Evolutionary conservation across 2,888 invertebrate genomes (phyloP), one percentile per base, ranked within the genome.

Genomic region (Apodemia duryi): DNA sequence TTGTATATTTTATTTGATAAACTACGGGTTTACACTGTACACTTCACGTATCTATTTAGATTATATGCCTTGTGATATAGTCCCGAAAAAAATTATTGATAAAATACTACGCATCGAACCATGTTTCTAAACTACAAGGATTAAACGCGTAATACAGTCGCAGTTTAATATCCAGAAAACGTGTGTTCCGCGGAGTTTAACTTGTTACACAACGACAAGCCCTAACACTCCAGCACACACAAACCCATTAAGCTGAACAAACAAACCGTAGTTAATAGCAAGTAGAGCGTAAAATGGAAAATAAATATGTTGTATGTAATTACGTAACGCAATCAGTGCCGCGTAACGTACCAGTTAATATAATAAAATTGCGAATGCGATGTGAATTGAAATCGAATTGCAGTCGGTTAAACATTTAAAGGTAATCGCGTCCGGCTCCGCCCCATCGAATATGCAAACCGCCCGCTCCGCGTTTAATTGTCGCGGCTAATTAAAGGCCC

Each of bases 301-400:
- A 57, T 57, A 57, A 57, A 57, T 57, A 57, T 54, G 54, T 29
- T 9, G 38, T 9, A 9, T 32, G 57, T 57, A 57, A 57, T 57
- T 57, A 57, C 57, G 57, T 32, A 10, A 32, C 10, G 41, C 41
- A 61, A 61, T 61, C 61, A 61, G 61, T 35, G 61, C 41, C 35
- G 61, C 61, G 35, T 35, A 28, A 61, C 61, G 35, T 32, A 32
- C 11, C 61, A 61, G 38, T 61, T 61, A 61, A 61, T 61, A 61
- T 10, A 61, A 61, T 61, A 41, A 61, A 61, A 61, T 61, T 21
- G 41, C 41, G 61, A 61, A 61, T 43, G 9, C 61, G 41, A 61
- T 28, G 38, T 61, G 61, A 61, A 61, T 61, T 38, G 61, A 61
- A 61, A 61, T 61, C 21, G 61, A 61, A 61, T 38, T 61, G 61